phyloP scores from a whole-genome alignment of 35 echinoderm and acorn worm genomes.

The Strongylocentrotus purpuratus region DNA sequence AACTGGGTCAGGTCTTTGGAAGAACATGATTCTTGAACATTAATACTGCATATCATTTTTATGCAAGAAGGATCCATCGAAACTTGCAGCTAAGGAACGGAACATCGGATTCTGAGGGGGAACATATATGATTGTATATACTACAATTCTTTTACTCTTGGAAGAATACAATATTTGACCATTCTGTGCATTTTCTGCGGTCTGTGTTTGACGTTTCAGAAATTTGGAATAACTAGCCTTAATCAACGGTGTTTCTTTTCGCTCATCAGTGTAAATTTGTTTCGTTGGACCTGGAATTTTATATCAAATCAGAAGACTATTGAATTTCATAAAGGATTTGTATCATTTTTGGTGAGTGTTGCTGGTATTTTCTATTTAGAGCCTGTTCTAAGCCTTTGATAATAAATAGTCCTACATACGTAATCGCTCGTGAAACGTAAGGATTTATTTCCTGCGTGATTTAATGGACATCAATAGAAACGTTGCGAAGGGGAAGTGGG shows the following conservation, averaged over 20 bases:
- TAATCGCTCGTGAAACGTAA: neutral
- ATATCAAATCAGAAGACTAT: neutral
- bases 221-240: neutral
- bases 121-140: neutral
- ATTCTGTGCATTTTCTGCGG: neutral
- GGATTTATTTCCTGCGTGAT: neutral
- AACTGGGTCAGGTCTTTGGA: neutral
- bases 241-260: neutral
- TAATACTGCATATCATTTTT: neutral
- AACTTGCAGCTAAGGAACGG: neutral
- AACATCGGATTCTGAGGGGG: neutral
- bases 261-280: neutral
- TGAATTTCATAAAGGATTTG: neutral
- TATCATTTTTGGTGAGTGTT: conserved; percentile 10
- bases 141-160: neutral
- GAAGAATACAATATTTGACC: neutral
- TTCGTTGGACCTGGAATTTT: neutral
- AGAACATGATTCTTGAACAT: neutral
- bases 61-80: neutral
- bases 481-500: neutral
- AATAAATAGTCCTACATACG: neutral
- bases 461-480: neutral
- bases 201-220: neutral
- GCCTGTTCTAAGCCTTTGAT: neutral
- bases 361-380: neutral